A percentile compares a stretch with the other conserved stretches of the same genome.
phyloP scores from a whole-genome alignment of 2,113 vertebrate species.

The Ammodytes dubius region DNA sequence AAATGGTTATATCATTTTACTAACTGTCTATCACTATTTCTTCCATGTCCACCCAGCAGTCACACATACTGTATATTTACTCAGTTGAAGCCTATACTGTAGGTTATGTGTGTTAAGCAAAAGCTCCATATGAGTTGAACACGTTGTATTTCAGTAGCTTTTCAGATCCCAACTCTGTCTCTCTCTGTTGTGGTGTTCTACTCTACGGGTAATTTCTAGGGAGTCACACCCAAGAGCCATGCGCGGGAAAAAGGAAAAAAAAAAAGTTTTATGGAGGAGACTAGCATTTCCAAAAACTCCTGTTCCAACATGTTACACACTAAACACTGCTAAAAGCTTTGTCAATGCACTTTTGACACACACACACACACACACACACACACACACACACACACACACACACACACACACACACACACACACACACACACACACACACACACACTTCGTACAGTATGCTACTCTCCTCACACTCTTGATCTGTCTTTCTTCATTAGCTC shows the following conservation, averaged over 20 bases:
- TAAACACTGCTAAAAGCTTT: conserved; percentile 22
- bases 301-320: conserved; percentile 59
- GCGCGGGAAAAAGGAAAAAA: not conserved
- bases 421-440: conserved; percentile 5
- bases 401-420: not conserved
- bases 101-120: no score
- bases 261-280: conserved; percentile 8
- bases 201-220: not conserved
- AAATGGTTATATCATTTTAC: no score
- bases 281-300: conserved; percentile 21
- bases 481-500: conserved; percentile 30
- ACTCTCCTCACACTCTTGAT: conserved; percentile 10
- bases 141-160: no score
- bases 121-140: no score
- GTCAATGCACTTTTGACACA: conserved; percentile 8
- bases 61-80: no score
- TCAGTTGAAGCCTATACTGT: no score
- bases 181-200: not conserved
- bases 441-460: not conserved
- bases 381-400: not conserved
- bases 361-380: conserved; percentile 1
- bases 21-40: no score
- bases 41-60: no score
- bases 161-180: not conserved
- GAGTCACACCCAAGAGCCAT: not conserved